phyloP scores from a whole-genome alignment of 1,140 invertebrate species.

The Cardiocondyla obscurior region DNA sequence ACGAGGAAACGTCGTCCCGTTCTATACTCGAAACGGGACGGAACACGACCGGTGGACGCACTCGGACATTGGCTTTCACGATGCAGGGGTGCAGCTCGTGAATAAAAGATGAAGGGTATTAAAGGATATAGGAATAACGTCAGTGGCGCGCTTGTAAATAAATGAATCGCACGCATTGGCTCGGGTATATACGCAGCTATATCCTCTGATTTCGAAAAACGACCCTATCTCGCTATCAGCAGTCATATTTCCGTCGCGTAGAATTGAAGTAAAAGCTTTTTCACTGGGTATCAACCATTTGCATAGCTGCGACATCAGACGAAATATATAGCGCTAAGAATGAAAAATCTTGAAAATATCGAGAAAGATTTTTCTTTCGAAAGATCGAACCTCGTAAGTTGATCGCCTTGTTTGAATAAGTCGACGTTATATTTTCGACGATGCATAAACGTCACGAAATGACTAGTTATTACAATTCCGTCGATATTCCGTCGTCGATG shows the following conservation, averaged over 20 bases:
- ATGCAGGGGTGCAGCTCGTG: conserved; percentile 21
- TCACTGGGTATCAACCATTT: conserved; percentile 41
- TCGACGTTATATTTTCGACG: not conserved
- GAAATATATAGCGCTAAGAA: conserved; percentile 25
- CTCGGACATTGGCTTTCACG: conserved; percentile 49
- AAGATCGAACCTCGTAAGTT: not conserved
- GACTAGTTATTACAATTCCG: not conserved
- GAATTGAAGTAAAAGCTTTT: conserved; percentile 53
- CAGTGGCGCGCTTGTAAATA: conserved; percentile 41
- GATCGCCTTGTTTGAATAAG: not conserved
- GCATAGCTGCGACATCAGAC: conserved; percentile 25
- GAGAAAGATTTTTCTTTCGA: not conserved
- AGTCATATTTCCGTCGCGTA: conserved; percentile 31
- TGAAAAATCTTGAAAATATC: conserved; percentile 47
- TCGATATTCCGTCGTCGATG: not conserved
- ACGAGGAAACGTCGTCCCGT: conserved; percentile 24
- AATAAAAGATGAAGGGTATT: conserved; percentile 56
- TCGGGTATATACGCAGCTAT: not conserved
- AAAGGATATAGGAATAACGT: conserved; percentile 55
- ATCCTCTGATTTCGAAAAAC: conserved; percentile 47
- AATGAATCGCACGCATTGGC: conserved; percentile 50
- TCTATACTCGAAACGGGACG: not conserved
- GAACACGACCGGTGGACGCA: conserved; percentile 14
- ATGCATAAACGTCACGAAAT: not conserved
- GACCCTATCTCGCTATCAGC: conserved; percentile 24